phyloP scores from a whole-genome alignment of 92 coral and sea anemone species.

The Phenganax marumi region DNA sequence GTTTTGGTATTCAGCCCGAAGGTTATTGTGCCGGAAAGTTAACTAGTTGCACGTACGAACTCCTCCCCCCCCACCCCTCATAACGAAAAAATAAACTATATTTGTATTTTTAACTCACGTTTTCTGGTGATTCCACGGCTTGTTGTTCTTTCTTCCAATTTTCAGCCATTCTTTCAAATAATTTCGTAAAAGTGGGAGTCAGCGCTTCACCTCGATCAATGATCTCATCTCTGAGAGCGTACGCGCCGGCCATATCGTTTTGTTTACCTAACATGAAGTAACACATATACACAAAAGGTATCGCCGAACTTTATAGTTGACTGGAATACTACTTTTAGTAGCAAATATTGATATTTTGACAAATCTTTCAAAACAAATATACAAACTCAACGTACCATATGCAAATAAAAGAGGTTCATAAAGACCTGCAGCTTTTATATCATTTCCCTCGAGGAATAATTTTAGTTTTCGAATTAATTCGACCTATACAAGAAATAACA shows the following conservation, averaged over 20 bases:
- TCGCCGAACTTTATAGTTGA: too few species aligned
- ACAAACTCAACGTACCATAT: conserved; percentile 6
- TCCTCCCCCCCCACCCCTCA: too few species aligned
- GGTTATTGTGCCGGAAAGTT: too few species aligned
- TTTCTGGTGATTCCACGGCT: neutral
- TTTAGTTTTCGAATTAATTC: conserved; percentile 27
- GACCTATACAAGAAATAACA: neutral
- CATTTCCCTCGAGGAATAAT: conserved; percentile 17
- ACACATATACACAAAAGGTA: neutral
- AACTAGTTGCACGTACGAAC: too few species aligned
- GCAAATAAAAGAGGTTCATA: conserved; percentile 37
- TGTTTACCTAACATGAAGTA: conserved; percentile 29
- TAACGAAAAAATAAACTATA: too few species aligned
- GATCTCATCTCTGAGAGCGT: conserved; percentile 38
- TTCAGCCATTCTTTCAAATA: conserved; percentile 36
- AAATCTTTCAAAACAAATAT: neutral
- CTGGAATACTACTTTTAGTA: too few species aligned
- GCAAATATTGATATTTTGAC: neutral
- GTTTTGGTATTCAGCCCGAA: too few species aligned
- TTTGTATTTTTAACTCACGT: neutral
- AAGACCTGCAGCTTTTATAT: conserved; percentile 11
- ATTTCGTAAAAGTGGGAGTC: conserved; percentile 1
- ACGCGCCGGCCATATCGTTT: conserved; percentile 41
- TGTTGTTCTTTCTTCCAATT: conserved; percentile 15
- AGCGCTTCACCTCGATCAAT: conserved; percentile 28